Percentiles rank a stretch among this genome's conserved stretches.
phyloP scores from a whole-genome alignment of 2,888 invertebrate genomes.

The Tiliacea aurago region DNA sequence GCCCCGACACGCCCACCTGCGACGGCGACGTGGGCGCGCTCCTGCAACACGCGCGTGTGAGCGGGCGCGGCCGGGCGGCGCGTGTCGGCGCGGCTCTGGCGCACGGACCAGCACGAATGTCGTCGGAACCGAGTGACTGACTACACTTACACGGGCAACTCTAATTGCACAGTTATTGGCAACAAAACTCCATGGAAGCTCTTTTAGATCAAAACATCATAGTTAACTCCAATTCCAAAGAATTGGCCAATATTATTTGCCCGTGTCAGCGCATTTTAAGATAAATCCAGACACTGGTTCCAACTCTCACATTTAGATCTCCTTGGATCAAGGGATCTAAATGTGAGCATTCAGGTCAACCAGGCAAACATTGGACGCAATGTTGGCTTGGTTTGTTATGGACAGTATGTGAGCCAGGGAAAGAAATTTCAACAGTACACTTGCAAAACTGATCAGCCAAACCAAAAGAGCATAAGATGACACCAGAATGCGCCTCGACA shows the following conservation, averaged over 20 bases:
- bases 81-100: not conserved
- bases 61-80: too few relatives aligned
- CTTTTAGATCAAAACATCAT: not conserved
- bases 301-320: not conserved
- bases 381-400: not conserved
- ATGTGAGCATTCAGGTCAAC: not conserved
- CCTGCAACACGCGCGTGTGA: slow-evolving; percentile 84
- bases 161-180: not conserved
- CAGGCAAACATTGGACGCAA: not conserved
- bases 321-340: not conserved
- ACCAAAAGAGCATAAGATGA: slow-evolving; percentile 3
- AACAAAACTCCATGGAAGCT: too few relatives aligned
- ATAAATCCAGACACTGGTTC: not conserved
- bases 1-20: slow-evolving; percentile 96
- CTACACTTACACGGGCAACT: not conserved
- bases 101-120: not conserved
- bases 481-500: slow-evolving; percentile 50
- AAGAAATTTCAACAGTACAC: slow-evolving; percentile 9
- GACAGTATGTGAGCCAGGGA: not conserved
- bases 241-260: not conserved
- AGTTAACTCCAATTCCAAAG: not conserved
- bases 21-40: slow-evolving; percentile 98
- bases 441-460: slow-evolving; percentile 16
- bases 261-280: not conserved
- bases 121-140: too few relatives aligned